These are phyloP conservation scores for Eira barbara DNA, from an alignment of 2,113 vertebrate species.

Conservation along the genomic window DNA sequence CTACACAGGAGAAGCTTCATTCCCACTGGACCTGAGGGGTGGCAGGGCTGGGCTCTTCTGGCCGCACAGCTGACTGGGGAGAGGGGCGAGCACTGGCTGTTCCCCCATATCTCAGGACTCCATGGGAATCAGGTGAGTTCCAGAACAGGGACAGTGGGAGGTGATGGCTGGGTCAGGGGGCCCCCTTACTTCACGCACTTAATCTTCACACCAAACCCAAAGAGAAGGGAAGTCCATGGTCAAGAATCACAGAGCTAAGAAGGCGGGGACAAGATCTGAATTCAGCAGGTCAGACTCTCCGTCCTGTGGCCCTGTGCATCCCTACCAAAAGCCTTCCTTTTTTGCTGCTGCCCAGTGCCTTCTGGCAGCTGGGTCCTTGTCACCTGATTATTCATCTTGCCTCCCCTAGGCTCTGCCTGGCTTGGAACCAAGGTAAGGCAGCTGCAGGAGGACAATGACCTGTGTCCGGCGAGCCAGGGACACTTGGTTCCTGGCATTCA, in stretches of 20 bases:
- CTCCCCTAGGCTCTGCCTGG: background rate
- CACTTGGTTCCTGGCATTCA: background rate
- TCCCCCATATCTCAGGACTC: background rate
- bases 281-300: background rate
- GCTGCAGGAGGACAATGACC: background rate
- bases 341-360: background rate
- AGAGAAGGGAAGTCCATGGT: background rate
- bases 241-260: background rate
- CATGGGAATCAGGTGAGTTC: background rate
- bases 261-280: background rate
- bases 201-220: background rate
- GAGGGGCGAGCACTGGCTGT: accelerated
- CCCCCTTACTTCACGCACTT: background rate
- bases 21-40: accelerated
- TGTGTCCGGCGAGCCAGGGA: background rate
- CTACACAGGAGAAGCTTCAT: background rate
- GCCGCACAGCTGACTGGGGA: background rate
- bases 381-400: background rate
- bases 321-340: background rate
- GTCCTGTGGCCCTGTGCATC: accelerated
- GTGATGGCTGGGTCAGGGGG: background rate
- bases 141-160: background rate
- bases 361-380: background rate
- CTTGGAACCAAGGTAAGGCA: background rate
- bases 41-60: accelerated